Evolutionary conservation across 2,797 vertebrate genomes (phyloP), one percentile per base, ranked within the genome.

Genomic region (Peromyscus nudipes): DNA sequence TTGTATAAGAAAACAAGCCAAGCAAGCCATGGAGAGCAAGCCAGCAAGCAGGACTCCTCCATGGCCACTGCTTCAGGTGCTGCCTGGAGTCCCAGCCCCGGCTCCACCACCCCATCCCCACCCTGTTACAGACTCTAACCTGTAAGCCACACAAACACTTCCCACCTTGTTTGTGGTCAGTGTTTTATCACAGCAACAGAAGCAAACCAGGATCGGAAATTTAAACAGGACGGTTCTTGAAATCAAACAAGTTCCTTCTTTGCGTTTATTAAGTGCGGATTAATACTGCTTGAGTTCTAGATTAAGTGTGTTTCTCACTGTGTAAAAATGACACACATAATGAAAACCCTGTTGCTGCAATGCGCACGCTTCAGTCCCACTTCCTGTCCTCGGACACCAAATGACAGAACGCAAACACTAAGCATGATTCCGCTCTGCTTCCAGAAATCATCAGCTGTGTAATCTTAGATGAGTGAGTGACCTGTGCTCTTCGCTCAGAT

Each of bases 221-320:
- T 31, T 89, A 69, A 97, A 79, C 34, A 89, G 14, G 75, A 75
- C 57, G 77, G 89, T 93, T 92, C 60, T 62, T 29, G 43, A 94
- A 89, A 73, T 60, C 60, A 86, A 69, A 34, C 60, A 82, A 67
- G 7, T 69, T 91, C 17, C 40, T 96, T 60, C 55, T 87, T 97
- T 91, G 67, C 7, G 25, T 86, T 62, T 86, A 79, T 29, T 79
- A 92, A 94, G 9, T n/a, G 91, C 11, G 31, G 17, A 23, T 21
- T 92, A 85, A 85, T 77, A 60, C 60, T 83, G 19, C 19, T 83
- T 89, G 49, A 82, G 34, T 77, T 92, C 80, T 77, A 90, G 92
- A 62, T 79, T 81, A 95, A 89, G 82, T 86, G 60, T 73, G 13
- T 93, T 89, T 91, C 23, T 52, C 64, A 71, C 73, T 57, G 8